Evolutionary conservation across 1,140 invertebrate species (phyloP).

Genomic region (Planococcus citri): DNA sequence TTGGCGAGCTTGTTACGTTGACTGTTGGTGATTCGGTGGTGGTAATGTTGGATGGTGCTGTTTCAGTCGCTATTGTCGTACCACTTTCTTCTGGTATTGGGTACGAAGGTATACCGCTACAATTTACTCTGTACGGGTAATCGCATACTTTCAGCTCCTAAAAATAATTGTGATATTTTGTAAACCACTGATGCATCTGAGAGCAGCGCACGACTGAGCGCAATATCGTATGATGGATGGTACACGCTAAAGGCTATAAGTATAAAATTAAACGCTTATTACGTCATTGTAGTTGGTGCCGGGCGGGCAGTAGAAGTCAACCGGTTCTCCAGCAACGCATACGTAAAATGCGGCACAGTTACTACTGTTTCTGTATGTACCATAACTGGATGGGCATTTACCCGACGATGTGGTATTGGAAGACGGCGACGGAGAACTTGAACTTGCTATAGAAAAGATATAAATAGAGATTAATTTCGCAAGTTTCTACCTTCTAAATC

Average conservation of each 20-base stretch:
- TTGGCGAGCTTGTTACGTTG: neutral
- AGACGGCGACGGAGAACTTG: conserved; percentile 2
- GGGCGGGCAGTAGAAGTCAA: conserved; percentile 46
- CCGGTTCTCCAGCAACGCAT: conserved; percentile 42
- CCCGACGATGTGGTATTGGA: neutral
- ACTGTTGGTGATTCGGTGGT: neutral
- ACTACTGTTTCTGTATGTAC: conserved; percentile 43
- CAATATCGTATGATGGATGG: too few relatives aligned
- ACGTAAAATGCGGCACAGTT: conserved; percentile 54
- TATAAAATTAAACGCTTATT: conserved; percentile 30
- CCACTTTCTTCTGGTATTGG: conserved; percentile 27
- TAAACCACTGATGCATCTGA: neutral
- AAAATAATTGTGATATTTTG: conserved; percentile 23
- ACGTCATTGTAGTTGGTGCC: conserved; percentile 50
- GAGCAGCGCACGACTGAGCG: neutral
- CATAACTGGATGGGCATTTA: conserved; percentile 32
- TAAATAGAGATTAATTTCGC: neutral
- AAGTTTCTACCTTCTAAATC: neutral
- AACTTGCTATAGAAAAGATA: conserved; percentile 5
- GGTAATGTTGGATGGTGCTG: conserved; percentile 1
- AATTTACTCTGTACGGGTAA: conserved; percentile 42
- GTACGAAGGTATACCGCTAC: conserved; percentile 35
- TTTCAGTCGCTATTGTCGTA: conserved; percentile 14
- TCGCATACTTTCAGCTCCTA: conserved; percentile 46
- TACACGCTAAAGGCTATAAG: neutral